A percentile compares a stretch with the other conserved stretches of the same genome.
Evolutionary conservation across 2,113 vertebrate species (phyloP).

Genomic region (Dermatemys mawii): DNA sequence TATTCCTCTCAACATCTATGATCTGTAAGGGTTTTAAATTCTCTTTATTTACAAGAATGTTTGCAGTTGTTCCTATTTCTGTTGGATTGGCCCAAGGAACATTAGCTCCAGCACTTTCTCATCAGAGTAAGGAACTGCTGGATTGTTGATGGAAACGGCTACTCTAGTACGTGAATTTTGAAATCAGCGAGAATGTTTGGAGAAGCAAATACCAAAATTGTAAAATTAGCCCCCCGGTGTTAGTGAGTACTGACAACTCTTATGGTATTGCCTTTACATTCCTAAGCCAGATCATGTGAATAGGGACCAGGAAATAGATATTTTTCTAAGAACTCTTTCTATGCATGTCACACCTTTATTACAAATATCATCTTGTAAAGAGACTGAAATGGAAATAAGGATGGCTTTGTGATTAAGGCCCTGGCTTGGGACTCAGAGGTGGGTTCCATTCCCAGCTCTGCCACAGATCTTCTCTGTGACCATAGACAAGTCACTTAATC

Average conservation of each 20-base stretch:
- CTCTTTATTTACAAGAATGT: not conserved
- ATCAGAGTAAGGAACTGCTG: not conserved
- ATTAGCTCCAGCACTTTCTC: not conserved
- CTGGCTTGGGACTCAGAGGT: not conserved
- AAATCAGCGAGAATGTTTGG: not conserved
- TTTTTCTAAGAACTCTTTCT: not conserved
- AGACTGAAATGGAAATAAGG: not conserved
- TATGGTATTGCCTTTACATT: not conserved
- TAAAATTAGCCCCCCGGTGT: accelerated
- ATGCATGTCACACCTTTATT: not conserved
- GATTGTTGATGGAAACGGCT: not conserved
- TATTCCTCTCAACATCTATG: not conserved
- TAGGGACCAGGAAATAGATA: not conserved
- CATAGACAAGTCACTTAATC: not conserved
- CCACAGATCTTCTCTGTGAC: not conserved
- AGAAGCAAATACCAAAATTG: not conserved
- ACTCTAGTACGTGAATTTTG: not conserved
- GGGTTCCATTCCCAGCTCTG: not conserved
- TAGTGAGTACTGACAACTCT: not conserved
- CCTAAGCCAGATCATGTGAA: not conserved
- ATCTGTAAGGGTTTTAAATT: not conserved
- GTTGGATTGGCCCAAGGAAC: not conserved
- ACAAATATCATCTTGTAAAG: accelerated
- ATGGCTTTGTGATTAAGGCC: not conserved
- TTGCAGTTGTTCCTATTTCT: not conserved